A percentile compares a stretch with the other conserved stretches of the same genome.
Conservation (phyloP, 1,140 invertebrate genomes). For the Ditylenchus dipsaci region DNA sequence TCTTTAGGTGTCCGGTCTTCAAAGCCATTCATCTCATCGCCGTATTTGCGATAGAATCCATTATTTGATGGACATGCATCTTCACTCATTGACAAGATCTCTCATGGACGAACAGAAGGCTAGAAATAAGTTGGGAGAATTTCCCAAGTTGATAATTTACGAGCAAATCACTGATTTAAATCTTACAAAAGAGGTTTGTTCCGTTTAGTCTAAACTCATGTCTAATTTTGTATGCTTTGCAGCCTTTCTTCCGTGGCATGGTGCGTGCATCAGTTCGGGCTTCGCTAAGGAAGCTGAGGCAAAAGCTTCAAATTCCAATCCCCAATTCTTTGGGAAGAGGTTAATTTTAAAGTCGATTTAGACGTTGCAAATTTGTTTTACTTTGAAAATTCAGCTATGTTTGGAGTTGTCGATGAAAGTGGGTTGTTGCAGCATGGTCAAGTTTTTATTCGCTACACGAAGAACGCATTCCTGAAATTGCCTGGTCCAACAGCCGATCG, state of each 20-base stretch:
- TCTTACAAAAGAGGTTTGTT: slow-evolving; percentile 47
- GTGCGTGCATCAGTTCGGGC: slow-evolving; percentile 47
- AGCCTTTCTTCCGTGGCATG: slow-evolving; percentile 56
- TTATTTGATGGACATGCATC: slow-evolving; percentile 49
- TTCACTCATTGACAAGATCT: slow-evolving; percentile 33
- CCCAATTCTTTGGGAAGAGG: slow-evolving; percentile 52
- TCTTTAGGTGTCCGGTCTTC: slow-evolving; percentile 46
- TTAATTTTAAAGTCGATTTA: too few relatives aligned
- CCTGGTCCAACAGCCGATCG: slow-evolving; percentile 25
- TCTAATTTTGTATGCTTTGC: too few relatives aligned
- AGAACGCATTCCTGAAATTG: slow-evolving; percentile 25
- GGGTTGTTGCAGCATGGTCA: slow-evolving; percentile 57
- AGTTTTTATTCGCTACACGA: slow-evolving; percentile 58
- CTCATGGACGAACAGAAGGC: slow-evolving; percentile 44
- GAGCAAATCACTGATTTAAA: slow-evolving; percentile 30
- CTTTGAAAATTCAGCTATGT: too few relatives aligned
- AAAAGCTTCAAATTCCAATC: slow-evolving; percentile 54
- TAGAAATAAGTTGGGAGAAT: slow-evolving; percentile 41
- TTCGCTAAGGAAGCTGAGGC: slow-evolving; percentile 39
- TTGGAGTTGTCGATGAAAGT: slow-evolving; percentile 59
- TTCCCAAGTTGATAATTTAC: slow-evolving; percentile 48
- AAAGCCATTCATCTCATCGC: slow-evolving; percentile 30
- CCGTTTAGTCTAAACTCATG: too few relatives aligned
- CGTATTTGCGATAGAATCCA: slow-evolving; percentile 48
- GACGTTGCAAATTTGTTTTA: too few relatives aligned